phyloP scores from a whole-genome alignment of 2,797 vertebrate genomes.

The Acrocephalus scirpaceus region DNA sequence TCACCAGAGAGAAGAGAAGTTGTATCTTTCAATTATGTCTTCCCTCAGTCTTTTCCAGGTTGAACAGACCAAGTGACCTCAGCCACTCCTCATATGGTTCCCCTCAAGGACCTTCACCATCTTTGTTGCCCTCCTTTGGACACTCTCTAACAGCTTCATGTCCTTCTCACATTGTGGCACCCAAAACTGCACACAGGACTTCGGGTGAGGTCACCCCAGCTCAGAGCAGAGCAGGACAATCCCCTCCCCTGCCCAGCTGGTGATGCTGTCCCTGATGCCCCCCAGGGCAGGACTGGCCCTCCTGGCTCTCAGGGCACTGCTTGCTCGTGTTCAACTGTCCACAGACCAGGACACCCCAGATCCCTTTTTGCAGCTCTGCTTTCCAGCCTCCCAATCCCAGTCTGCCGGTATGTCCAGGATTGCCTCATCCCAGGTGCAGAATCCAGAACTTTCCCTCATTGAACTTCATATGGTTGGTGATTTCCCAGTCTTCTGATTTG shows the following conservation, averaged over 20 bases:
- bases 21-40: background rate
- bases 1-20: background rate
- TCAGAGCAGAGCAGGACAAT: background rate
- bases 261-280: background rate
- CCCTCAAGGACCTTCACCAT: background rate
- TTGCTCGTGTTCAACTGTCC: fast-evolving
- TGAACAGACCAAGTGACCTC: background rate
- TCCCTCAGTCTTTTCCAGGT: background rate
- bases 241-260: background rate
- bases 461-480: background rate
- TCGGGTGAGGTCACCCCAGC: fast-evolving
- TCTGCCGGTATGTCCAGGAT: fast-evolving
- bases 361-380: background rate
- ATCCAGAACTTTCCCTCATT: background rate
- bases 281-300: background rate
- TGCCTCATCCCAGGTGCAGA: background rate
- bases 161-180: background rate
- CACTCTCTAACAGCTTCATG: background rate
- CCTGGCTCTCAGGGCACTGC: background rate
- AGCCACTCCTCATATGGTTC: fast-evolving
- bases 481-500: background rate
- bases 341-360: fast-evolving
- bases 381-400: background rate
- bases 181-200: fast-evolving
- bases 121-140: background rate